A percentile compares a stretch with the other conserved stretches of the same genome.
Evolutionary conservation across 1,140 invertebrate genomes (phyloP).

Genomic region (Linepithema humile): DNA sequence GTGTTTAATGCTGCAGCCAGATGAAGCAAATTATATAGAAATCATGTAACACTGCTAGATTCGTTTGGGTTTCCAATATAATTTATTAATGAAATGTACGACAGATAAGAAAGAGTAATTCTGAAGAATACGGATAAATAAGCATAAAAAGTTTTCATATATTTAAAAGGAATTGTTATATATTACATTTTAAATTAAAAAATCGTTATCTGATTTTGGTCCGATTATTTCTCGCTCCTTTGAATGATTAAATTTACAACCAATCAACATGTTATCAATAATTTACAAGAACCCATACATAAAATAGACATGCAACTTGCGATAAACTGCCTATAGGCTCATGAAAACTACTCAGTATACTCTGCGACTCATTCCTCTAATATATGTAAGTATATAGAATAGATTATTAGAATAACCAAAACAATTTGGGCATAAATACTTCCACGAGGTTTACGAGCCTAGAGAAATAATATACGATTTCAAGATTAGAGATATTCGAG

Average conservation of each 20-base stretch:
- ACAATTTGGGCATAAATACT: neutral
- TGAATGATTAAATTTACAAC: too few species aligned
- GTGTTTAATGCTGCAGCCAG: conserved; percentile 47
- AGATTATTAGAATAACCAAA: neutral
- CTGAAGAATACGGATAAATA: conserved; percentile 1
- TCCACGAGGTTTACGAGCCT: neutral
- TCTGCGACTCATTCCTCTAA: neutral
- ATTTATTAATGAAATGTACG: conserved; percentile 15
- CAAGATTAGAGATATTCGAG: neutral
- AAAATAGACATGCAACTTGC: conserved; percentile 28
- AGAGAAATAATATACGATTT: neutral
- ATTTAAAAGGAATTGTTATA: neutral
- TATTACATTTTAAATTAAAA: neutral
- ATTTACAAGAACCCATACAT: neutral
- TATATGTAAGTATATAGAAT: neutral
- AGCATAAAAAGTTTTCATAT: neutral
- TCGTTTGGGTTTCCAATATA: conserved; percentile 41
- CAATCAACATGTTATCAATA: too few species aligned
- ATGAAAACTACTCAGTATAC: neutral
- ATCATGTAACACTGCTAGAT: neutral
- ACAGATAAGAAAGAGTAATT: conserved; percentile 16
- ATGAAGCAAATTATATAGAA: conserved; percentile 51
- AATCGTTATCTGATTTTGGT: too few species aligned
- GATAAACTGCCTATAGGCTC: conserved; percentile 7
- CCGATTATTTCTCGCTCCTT: too few species aligned